Evolutionary conservation across 2,888 invertebrate species (phyloP).

Genomic region (Patella depressa): DNA sequence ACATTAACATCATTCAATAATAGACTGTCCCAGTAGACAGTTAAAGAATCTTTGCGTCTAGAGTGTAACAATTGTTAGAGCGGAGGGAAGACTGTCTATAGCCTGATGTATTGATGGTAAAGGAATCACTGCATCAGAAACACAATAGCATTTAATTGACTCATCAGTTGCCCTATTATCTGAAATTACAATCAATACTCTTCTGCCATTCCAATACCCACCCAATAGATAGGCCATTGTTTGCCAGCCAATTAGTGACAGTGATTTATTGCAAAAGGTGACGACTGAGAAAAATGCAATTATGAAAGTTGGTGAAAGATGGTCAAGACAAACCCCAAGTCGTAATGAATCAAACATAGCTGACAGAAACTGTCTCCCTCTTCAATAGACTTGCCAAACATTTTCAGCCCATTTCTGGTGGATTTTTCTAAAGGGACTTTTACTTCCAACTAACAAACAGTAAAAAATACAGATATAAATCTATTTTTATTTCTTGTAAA

Average conservation of each 20-base stretch:
- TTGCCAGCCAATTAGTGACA: constrained; percentile 34
- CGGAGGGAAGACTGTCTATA: constrained; percentile 12
- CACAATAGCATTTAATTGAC: constrained; percentile 49
- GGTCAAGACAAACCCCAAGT: constrained; percentile 37
- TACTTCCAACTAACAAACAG: not conserved
- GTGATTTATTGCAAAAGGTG: constrained; percentile 36
- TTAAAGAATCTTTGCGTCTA: not conserved
- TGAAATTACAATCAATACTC: constrained; percentile 42
- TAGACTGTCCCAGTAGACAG: not conserved
- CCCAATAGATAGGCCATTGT: constrained; percentile 38
- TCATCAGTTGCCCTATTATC: constrained; percentile 45
- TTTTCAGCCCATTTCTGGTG: constrained; percentile 3
- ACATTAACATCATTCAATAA: too few species aligned
- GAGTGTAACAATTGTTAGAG: constrained; percentile 9
- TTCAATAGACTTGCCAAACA: constrained; percentile 10
- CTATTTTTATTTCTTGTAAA: too few species aligned
- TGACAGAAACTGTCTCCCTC: constrained; percentile 7
- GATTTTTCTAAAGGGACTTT: constrained; percentile 11
- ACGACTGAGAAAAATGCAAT: constrained; percentile 36
- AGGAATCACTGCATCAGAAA: constrained; percentile 22
- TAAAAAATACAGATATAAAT: too few species aligned
- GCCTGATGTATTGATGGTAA: constrained; percentile 23
- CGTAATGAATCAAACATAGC: constrained; percentile 34
- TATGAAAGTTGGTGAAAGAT: constrained; percentile 34
- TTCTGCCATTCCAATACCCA: constrained; percentile 37